These are phyloP conservation scores for Halcyon badia DNA, from an alignment of 2,797 vertebrate species.

Conservation along the genomic window DNA sequence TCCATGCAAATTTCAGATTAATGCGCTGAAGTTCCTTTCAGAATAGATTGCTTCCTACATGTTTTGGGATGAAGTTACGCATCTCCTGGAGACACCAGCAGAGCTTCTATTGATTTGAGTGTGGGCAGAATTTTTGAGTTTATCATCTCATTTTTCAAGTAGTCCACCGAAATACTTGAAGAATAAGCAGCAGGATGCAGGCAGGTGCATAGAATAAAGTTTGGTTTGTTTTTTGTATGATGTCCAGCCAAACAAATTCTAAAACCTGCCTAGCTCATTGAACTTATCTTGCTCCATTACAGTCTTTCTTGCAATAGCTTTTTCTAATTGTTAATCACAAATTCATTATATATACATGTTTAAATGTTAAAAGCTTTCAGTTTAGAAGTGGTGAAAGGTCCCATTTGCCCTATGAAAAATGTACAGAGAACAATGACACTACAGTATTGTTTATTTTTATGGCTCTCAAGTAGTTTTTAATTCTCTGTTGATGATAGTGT, in stretches of 20 bases:
- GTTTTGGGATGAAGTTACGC: background rate
- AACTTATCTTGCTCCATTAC: background rate
- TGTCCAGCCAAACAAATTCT: background rate
- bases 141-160: background rate
- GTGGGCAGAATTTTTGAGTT: background rate
- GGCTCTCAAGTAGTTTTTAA: background rate
- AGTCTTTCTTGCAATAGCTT: background rate
- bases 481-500: background rate
- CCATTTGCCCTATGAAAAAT: background rate
- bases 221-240: background rate
- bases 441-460: background rate
- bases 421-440: background rate
- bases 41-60: background rate
- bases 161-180: background rate
- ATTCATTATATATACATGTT: background rate
- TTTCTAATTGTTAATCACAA: background rate
- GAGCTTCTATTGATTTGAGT: background rate
- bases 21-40: background rate
- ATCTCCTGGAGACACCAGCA: background rate
- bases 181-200: background rate
- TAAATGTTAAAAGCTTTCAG: background rate
- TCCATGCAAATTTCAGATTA: background rate
- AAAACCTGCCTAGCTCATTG: background rate
- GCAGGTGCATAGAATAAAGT: background rate
- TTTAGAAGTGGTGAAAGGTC: background rate